phyloP scores from a whole-genome alignment of 1,140 invertebrate genomes.

The Cydia splendana region DNA sequence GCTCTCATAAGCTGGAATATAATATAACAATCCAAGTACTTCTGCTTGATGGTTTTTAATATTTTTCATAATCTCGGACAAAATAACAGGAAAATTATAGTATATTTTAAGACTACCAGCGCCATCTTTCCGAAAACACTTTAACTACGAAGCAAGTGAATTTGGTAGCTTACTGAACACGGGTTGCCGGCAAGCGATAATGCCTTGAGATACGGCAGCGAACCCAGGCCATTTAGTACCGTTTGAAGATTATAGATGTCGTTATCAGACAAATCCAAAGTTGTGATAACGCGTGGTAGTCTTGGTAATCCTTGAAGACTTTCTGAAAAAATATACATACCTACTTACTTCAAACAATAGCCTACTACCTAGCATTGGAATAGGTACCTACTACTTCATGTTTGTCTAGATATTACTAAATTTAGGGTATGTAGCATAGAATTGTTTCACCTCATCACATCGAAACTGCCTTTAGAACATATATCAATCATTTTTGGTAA shows the following conservation, averaged over 20 bases:
- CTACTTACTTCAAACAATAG: not conserved
- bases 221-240: slow-evolving; percentile 60
- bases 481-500: too few relatives aligned
- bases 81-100: not conserved
- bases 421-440: too few relatives aligned
- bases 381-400: too few relatives aligned
- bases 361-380: too few relatives aligned
- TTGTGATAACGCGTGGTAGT: slow-evolving; percentile 53
- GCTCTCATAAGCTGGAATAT: too few relatives aligned
- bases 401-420: too few relatives aligned
- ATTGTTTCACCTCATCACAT: too few relatives aligned
- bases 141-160: slow-evolving; percentile 32
- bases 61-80: too few relatives aligned
- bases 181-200: slow-evolving; percentile 78
- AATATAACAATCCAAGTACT: too few relatives aligned
- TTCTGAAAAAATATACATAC: slow-evolving; percentile 44
- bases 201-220: slow-evolving; percentile 62
- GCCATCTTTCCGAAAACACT: not conserved
- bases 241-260: slow-evolving; percentile 76
- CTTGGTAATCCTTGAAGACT: slow-evolving; percentile 41
- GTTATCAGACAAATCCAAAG: slow-evolving; percentile 78
- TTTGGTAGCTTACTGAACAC: slow-evolving; percentile 67
- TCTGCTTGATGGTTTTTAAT: too few relatives aligned
- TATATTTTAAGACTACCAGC: not conserved
- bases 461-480: too few relatives aligned